These are phyloP conservation scores for Polia nebulosa DNA, from an alignment of 2,888 invertebrate species.

Conservation along the genomic window DNA sequence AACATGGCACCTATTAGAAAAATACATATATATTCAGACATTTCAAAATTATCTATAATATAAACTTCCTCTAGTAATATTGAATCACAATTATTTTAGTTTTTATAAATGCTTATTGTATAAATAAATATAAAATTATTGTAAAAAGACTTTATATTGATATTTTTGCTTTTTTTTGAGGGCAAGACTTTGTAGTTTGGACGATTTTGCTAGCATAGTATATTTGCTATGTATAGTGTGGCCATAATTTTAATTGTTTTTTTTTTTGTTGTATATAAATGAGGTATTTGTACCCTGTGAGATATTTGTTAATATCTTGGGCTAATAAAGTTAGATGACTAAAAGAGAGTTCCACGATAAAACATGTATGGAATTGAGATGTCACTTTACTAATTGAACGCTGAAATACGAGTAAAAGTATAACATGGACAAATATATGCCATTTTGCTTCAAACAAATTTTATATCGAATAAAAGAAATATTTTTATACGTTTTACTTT, in stretches of 20 bases:
- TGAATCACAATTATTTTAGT: conserved; percentile 57
- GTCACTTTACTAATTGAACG: conserved; percentile 39
- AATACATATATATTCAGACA: conserved; percentile 39
- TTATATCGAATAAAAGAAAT: conserved; percentile 71
- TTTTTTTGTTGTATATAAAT: conserved; percentile 41
- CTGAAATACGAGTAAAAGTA: conserved; percentile 53
- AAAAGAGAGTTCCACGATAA: conserved; percentile 16
- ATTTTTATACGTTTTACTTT: conserved; percentile 84
- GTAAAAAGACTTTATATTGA: conserved; percentile 55
- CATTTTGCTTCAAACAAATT: conserved; percentile 72
- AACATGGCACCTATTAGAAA: conserved; percentile 54
- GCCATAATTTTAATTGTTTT: conserved; percentile 45
- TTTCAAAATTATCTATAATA: conserved; percentile 42
- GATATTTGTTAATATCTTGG: conserved; percentile 15
- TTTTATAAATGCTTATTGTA: conserved; percentile 62
- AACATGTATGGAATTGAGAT: conserved; percentile 56
- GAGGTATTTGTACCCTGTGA: conserved; percentile 47
- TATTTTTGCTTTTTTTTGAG: conserved; percentile 60
- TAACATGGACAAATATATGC: conserved; percentile 74
- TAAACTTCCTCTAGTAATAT: conserved; percentile 40
- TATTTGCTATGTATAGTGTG: conserved; percentile 53
- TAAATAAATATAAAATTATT: conserved; percentile 45
- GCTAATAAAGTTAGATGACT: conserved; percentile 12
- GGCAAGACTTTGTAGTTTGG: conserved; percentile 50
- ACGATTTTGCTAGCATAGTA: conserved; percentile 48